Evolutionary conservation across 1,140 invertebrate genomes (phyloP).

Genomic region (Sweltsa coloradensis): DNA sequence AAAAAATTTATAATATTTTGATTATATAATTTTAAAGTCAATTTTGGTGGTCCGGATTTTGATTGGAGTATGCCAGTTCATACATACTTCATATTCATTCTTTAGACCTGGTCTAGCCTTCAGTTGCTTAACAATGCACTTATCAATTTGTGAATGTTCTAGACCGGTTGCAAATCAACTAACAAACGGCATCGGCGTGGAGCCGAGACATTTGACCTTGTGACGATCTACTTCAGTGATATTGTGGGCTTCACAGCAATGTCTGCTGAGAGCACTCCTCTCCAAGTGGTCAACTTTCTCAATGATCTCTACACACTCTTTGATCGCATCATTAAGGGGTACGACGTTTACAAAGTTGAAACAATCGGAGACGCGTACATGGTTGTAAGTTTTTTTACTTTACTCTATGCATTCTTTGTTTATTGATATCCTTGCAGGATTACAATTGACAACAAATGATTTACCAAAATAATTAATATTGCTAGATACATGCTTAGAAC

Average conservation of each 20-base stretch:
- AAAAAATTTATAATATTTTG: no score
- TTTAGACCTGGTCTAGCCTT: no score
- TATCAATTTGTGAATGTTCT: conserved; percentile 24
- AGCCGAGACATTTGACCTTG: conserved; percentile 87
- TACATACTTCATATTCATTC: no score
- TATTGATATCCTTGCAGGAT: conserved; percentile 12
- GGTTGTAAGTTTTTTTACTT: conserved; percentile 51
- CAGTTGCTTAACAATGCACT: no score
- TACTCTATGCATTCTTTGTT: conserved; percentile 9
- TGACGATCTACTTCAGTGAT: conserved; percentile 96
- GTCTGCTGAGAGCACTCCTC: conserved; percentile 86
- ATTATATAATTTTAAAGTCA: no score
- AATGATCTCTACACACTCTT: conserved; percentile 94
- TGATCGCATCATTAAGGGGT: conserved; percentile 84
- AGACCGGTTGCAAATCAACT: conserved; percentile 73
- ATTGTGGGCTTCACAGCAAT: conserved; percentile 97
- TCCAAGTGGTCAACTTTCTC: conserved; percentile 88
- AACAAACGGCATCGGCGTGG: conserved; percentile 77
- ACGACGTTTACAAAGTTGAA: conserved; percentile 95
- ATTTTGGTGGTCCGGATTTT: no score
- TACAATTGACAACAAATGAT: no score
- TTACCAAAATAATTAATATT: no score
- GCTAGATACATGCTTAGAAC: no score
- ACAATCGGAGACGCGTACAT: conserved; percentile 89
- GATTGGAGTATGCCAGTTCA: no score